Conservation (phyloP, 2,797 vertebrate species). For the Morus bassanus region DNA sequence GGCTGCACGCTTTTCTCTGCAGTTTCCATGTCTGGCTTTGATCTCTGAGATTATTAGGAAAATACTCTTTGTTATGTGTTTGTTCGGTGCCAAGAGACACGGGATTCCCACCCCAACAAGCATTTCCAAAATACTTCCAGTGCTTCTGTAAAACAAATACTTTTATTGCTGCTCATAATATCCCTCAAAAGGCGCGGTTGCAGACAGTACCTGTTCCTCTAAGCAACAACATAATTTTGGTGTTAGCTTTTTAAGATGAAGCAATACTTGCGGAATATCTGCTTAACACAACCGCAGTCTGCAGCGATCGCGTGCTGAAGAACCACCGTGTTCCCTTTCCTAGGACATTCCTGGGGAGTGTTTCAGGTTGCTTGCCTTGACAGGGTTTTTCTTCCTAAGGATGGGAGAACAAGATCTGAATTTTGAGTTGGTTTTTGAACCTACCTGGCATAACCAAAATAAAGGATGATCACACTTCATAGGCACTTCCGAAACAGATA, state of each 20-base stretch:
- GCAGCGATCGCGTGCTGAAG: background rate
- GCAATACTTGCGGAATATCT: background rate
- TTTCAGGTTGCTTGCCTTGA: background rate
- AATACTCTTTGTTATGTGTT: background rate
- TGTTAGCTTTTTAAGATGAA: background rate
- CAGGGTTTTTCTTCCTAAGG: background rate
- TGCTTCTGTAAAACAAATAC: background rate
- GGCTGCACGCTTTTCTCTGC: background rate
- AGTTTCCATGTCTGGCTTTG: background rate
- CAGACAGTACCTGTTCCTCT: background rate
- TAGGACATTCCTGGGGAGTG: accelerated
- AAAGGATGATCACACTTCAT: accelerated
- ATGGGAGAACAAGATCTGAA: background rate
- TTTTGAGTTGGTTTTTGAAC: background rate
- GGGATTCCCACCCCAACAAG: background rate
- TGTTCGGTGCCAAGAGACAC: background rate
- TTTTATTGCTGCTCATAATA: background rate
- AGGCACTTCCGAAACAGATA: too few relatives aligned
- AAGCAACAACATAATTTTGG: background rate
- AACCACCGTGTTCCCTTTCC: accelerated
- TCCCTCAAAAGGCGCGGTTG: background rate
- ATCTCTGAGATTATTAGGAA: background rate
- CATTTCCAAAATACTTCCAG: background rate
- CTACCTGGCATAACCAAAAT: accelerated
- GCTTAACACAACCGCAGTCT: background rate